Percentiles rank a stretch among this genome's conserved stretches.
Evolutionary conservation across 2,797 vertebrate genomes (phyloP).

Genomic region (Hydrocynus forskahlii): DNA sequence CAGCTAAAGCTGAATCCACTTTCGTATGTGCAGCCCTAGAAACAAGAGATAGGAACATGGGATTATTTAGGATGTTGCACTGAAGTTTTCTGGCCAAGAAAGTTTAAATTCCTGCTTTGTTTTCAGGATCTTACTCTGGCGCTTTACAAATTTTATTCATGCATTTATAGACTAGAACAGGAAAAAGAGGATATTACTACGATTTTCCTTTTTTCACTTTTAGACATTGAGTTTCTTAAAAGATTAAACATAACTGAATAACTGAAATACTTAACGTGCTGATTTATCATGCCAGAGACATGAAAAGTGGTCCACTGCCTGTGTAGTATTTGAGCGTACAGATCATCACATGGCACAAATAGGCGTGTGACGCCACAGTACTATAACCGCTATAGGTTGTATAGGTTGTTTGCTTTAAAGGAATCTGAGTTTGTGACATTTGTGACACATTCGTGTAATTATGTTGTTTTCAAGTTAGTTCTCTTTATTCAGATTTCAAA

Average conservation of each 20-base stretch:
- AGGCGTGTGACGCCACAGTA: neutral
- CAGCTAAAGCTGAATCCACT: slow-evolving; percentile 7
- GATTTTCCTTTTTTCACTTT: neutral
- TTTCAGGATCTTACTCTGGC: neutral
- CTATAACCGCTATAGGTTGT: neutral
- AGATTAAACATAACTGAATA: neutral
- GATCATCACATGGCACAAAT: neutral
- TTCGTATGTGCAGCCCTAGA: neutral
- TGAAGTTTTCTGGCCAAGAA: neutral
- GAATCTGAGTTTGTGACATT: neutral
- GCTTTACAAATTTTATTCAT: neutral
- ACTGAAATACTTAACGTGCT: neutral
- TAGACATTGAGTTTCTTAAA: neutral
- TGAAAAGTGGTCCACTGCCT: neutral
- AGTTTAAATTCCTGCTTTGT: neutral
- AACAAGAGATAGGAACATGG: neutral
- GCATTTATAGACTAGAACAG: neutral
- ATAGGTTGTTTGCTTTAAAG: neutral
- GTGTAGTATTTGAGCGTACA: neutral
- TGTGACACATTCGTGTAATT: neutral
- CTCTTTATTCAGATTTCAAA: slow-evolving; percentile 20
- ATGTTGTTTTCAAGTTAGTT: neutral
- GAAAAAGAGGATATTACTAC: neutral
- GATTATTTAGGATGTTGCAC: neutral
- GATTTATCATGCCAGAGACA: neutral